Evolutionary conservation across 2,113 vertebrate genomes (phyloP), one percentile per base, ranked within the genome.

Genomic region (Neopipo cinnamomea): DNA sequence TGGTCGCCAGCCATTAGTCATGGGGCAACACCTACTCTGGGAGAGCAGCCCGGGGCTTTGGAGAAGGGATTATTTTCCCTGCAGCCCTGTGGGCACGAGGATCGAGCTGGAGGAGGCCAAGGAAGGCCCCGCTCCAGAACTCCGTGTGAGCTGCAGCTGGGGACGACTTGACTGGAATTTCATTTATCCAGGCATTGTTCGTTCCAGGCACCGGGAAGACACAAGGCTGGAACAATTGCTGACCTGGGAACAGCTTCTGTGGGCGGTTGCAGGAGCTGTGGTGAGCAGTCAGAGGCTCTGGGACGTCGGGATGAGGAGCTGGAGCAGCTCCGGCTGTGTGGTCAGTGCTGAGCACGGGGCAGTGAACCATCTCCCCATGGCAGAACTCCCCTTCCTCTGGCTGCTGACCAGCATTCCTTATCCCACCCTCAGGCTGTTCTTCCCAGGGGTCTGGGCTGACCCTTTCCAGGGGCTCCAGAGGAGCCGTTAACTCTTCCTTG

Each of bases 351-450:
- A 39, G 79, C 27, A 28, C 3, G 4, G 17, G 62, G 59, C 28
- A 87, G 71, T 24, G n/a, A 7, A 30, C 0, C 12, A 42, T 71
- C 53, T 62, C 72, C 33, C 44, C 24, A 59, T 52, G 23, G 5
- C 58, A 47, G 8, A 61, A 21, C n/a, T 31, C 47, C 33, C 28
- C 41, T 56, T 23, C n/a, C 79, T 25, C 56, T 28, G 44, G 77
- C 88, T 96, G 61, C 35, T 25, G 30, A 37, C 83, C 81, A 59
- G 62, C 16, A 6, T 90, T 58, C 83, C 49, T 39, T 90, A 93
- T 92, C 93, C 86, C 93, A 76, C 83, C 85, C 85, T 88, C 52
- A 3, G 5, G 91, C 79, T 90, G 42, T 79, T 62, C 91, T 93
- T 82, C 55, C 90, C 75, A 27, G 27, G 91, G 80, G 80, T 71